Percentiles rank a stretch among this genome's conserved stretches.
These are phyloP conservation scores for Atethmia centrago DNA, from an alignment of 2,888 invertebrate genomes.

Conservation along the genomic window DNA sequence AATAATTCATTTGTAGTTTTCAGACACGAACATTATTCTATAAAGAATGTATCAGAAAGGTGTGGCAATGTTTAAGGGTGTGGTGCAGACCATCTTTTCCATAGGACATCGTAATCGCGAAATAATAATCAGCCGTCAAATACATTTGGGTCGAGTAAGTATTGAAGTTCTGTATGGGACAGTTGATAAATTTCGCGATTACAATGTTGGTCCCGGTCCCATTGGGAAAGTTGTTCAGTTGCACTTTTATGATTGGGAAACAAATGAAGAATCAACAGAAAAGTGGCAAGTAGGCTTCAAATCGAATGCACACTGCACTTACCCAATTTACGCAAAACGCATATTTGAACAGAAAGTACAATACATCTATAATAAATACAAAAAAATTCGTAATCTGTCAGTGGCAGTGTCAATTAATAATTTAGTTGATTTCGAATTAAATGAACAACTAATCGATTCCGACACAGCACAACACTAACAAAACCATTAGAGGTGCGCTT, in stretches of 20 bases:
- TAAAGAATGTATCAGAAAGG: background rate
- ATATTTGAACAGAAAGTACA: too few relatives aligned
- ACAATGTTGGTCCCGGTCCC: too few relatives aligned
- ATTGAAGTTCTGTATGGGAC: too few relatives aligned
- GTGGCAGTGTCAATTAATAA: background rate
- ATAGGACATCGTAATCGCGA: too few relatives aligned
- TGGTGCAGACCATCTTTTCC: too few relatives aligned
- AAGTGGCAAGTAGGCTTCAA: background rate
- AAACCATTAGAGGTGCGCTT: conserved; percentile 1
- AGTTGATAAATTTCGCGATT: too few relatives aligned
- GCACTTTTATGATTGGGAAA: background rate
- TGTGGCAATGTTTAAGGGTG: background rate
- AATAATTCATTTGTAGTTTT: background rate
- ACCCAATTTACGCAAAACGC: too few relatives aligned
- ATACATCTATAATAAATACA: too few relatives aligned
- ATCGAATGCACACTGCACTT: background rate
- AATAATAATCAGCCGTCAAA: too few relatives aligned
- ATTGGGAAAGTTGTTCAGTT: too few relatives aligned
- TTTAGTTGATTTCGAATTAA: background rate
- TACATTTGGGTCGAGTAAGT: too few relatives aligned
- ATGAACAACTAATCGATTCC: background rate
- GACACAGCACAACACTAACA: conserved; percentile 3
- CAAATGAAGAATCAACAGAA: background rate
- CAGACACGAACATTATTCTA: background rate
- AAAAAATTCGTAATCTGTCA: background rate